phyloP scores from a whole-genome alignment of 2,888 invertebrate species.

The Polydrusus pterygomalis region DNA sequence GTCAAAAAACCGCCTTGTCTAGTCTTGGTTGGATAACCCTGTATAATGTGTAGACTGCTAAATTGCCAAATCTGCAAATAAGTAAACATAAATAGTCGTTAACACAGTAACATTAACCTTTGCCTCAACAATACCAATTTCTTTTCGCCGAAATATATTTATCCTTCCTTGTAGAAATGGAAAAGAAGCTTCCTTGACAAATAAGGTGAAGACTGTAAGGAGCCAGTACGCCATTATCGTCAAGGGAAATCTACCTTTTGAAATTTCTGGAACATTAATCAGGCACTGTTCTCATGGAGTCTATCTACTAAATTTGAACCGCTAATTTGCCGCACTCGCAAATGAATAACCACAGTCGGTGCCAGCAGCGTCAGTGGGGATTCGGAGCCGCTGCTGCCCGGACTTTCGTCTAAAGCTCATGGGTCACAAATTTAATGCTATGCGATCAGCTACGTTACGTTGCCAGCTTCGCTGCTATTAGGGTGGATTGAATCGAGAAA shows the following conservation, averaged over 20 bases:
- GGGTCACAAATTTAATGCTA: no score
- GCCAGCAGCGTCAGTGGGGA: slow-evolving; percentile 41
- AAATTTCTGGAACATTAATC: slow-evolving; percentile 56
- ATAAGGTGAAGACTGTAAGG: slow-evolving; percentile 50
- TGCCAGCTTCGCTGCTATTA: no score
- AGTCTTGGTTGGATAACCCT: no score
- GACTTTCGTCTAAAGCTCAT: no score
- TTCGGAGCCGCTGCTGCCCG: slow-evolving; percentile 12
- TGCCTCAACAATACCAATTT: neutral
- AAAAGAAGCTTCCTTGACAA: slow-evolving; percentile 44
- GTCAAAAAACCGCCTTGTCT: no score
- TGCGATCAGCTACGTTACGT: no score
- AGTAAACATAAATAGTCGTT: no score
- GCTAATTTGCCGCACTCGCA: slow-evolving; percentile 64
- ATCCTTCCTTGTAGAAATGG: neutral
- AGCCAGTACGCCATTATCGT: slow-evolving; percentile 50
- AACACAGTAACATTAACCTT: no score
- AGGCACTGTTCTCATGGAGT: slow-evolving; percentile 50
- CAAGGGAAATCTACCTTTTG: slow-evolving; percentile 56
- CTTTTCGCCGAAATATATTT: no score
- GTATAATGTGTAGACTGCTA: no score
- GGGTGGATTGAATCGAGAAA: no score
- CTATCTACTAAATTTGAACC: slow-evolving; percentile 58
- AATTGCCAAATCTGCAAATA: no score
- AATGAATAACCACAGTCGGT: slow-evolving; percentile 60